Evolutionary conservation across 2,113 vertebrate genomes (phyloP).

Genomic region (Uria aalge): DNA sequence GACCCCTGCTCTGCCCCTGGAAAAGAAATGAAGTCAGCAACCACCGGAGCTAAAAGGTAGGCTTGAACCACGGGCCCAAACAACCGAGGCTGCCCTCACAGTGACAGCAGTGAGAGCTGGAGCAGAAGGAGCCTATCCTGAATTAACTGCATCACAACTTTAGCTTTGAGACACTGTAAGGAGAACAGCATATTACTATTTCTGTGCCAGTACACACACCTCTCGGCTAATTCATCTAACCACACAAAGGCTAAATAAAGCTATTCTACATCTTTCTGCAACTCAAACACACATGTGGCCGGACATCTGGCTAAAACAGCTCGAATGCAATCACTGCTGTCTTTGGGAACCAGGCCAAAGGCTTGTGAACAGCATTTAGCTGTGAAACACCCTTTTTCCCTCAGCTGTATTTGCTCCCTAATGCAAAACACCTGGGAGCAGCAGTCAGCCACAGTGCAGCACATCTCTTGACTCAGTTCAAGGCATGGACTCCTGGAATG

Average conservation of each 20-base stretch:
- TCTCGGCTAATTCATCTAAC: background rate
- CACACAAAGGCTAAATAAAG: background rate
- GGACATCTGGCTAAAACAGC: background rate
- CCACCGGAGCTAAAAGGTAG: fast-evolving
- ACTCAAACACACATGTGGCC: background rate
- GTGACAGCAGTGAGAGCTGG: background rate
- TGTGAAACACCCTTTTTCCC: background rate
- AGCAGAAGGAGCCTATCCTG: background rate
- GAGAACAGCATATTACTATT: background rate
- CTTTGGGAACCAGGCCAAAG: background rate
- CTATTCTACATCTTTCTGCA: background rate
- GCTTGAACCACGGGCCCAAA: background rate
- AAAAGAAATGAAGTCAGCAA: background rate
- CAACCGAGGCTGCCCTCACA: background rate
- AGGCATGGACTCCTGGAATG: background rate
- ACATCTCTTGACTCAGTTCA: background rate
- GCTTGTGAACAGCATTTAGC: background rate
- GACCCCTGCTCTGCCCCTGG: background rate
- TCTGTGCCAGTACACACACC: fast-evolving
- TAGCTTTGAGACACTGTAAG: background rate
- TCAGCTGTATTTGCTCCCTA: background rate
- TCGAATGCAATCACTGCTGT: background rate
- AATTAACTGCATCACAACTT: background rate
- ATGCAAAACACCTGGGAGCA: background rate
- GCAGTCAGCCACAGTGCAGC: background rate